phyloP scores from a whole-genome alignment of 2,797 vertebrate genomes.

The Dryobates pubescens region DNA sequence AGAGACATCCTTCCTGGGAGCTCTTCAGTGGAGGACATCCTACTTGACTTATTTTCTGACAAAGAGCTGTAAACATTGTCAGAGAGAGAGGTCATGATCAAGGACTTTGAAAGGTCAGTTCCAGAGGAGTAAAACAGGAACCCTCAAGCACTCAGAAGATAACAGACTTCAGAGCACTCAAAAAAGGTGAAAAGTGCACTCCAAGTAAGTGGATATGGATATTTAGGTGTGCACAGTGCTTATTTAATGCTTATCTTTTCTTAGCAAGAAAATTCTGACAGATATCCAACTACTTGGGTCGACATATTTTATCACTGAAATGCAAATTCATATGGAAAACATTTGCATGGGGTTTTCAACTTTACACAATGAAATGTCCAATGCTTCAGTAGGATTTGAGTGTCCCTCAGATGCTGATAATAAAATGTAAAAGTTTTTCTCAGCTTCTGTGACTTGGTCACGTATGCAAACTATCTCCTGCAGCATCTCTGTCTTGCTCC shows the following conservation, averaged over 20 bases:
- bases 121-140: background rate
- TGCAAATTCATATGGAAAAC: background rate
- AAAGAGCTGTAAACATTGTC: background rate
- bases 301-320: conserved; percentile 12
- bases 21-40: conserved; percentile 43
- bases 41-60: background rate
- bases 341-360: background rate
- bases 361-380: background rate
- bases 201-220: background rate
- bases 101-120: background rate
- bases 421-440: background rate
- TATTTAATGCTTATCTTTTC: background rate
- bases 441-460: background rate
- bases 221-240: background rate
- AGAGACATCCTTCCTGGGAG: conserved; percentile 20
- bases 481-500: background rate
- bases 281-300: background rate
- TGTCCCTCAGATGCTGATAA: background rate
- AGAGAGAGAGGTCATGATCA: background rate
- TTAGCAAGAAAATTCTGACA: conserved; percentile 14
- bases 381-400: background rate
- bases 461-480: background rate
- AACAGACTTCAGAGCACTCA: conserved; percentile 2
- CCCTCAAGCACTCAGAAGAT: background rate
- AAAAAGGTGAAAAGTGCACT: conserved; percentile 17